Evolutionary conservation across 1,140 invertebrate species (phyloP), one percentile per base, ranked within the genome.

Genomic region (Camponotus pennsylvanicus): DNA sequence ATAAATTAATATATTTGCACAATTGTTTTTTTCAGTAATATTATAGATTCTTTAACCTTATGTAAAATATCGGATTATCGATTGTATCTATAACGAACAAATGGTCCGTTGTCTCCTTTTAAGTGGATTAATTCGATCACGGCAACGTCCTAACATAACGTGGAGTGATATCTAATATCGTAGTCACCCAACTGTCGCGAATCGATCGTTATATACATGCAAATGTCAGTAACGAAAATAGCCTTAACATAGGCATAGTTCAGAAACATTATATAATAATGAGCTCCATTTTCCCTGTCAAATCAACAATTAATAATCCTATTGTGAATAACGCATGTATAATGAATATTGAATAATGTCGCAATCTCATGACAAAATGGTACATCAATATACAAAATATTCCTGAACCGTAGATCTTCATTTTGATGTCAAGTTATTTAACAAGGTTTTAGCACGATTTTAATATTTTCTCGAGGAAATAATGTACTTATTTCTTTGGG

Each of bases 171-270:
- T 75, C 69, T 61, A 83, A 83, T 73, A 82, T 83, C 55, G 40
- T 61, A 75, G 55, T 75, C 21, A 27, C 27, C 37, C 1, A 78
- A 34, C 45, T 34, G 45, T 85, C 64, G 59, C 5, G 42, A 64
- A 85, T 85, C 82, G 82, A 85, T 78, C 61, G 52, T 40, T 69
- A 11, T 21, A 64, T 55, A 61, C 55, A 78, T 82, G 87, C 87
- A 88, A 88, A 88, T 88, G 87, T 88, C 87, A 88, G 45, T 76
- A 77, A 86, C 77, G 63, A 73, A 82, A 88, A 88, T 88, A 88
- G 85, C 80, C 52, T 32, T 37, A 42, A 79, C 66, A 61, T 76
- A 21, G 73, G 34, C 40, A 76, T 64, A 77, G 32, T 52, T 64
- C 27, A 59, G 73, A 77, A 61, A 78, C 7, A 78, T 85, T 85